These are phyloP conservation scores for Luperina nickerlii DNA, from an alignment of 2,888 invertebrate genomes.

Conservation along the genomic window DNA sequence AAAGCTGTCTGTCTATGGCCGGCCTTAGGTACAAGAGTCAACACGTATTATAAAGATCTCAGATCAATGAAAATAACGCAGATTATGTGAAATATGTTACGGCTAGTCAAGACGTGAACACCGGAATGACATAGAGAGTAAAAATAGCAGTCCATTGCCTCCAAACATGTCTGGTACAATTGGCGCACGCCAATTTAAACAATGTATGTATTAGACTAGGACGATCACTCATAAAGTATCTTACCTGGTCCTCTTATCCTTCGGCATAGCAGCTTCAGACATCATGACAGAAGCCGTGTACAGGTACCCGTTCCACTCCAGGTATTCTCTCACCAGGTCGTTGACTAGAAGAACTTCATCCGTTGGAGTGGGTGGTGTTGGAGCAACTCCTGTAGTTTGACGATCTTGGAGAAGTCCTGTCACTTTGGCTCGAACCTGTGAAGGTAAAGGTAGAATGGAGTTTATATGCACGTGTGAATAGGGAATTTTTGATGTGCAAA, in stretches of 20 bases:
- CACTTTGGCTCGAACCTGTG: conserved; percentile 84
- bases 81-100: background rate
- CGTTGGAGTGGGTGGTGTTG: conserved; percentile 74
- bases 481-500: background rate
- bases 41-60: background rate
- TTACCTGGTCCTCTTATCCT: conserved; percentile 71
- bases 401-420: conserved; percentile 81
- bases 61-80: background rate
- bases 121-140: background rate
- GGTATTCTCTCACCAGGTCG: conserved; percentile 92
- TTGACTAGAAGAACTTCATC: conserved; percentile 90
- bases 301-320: conserved; percentile 93
- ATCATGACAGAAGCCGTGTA: conserved; percentile 91
- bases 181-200: background rate
- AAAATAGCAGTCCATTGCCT: background rate
- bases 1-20: too few species aligned
- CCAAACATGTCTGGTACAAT: background rate
- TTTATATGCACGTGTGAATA: background rate
- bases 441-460: background rate
- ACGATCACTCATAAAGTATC: background rate
- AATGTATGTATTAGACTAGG: background rate
- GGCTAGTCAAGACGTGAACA: background rate
- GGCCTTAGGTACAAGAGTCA: background rate
- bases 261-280: conserved; percentile 85
- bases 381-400: conserved; percentile 70